Conservation (phyloP, 2,113 vertebrate species). For the Nettapus auritus region DNA sequence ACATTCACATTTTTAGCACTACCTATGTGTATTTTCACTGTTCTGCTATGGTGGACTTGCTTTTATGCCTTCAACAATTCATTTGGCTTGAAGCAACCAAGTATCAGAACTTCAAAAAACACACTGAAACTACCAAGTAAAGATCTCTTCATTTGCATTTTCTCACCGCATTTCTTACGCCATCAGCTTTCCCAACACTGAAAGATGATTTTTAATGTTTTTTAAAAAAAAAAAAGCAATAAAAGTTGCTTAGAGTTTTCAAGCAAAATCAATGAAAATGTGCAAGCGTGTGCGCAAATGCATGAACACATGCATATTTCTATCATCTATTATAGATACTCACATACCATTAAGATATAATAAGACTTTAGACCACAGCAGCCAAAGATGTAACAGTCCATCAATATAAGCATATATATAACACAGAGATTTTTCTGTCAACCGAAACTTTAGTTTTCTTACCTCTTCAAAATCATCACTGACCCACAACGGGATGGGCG, state of each 20-base stretch:
- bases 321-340: not conserved
- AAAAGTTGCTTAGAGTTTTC: not conserved
- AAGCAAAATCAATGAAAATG: not conserved
- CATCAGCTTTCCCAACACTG: not conserved
- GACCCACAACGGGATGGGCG: slow-evolving; percentile 96
- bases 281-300: not conserved
- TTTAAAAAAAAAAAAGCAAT: not conserved
- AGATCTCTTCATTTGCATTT: not conserved
- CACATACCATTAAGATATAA: not conserved
- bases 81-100: not conserved
- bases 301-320: not conserved
- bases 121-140: not conserved
- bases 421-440: not conserved
- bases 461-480: slow-evolving; percentile 94
- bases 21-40: not conserved
- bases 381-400: not conserved
- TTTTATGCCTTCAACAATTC: not conserved
- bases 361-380: not conserved
- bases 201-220: not conserved
- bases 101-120: not conserved
- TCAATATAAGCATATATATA: not conserved
- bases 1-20: not conserved
- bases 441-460: not conserved
- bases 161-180: not conserved
- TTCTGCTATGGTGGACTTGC: not conserved